Percentiles rank a stretch among this genome's conserved stretches.
phyloP scores from a whole-genome alignment of 2,888 invertebrate genomes.

The Automeris io region DNA sequence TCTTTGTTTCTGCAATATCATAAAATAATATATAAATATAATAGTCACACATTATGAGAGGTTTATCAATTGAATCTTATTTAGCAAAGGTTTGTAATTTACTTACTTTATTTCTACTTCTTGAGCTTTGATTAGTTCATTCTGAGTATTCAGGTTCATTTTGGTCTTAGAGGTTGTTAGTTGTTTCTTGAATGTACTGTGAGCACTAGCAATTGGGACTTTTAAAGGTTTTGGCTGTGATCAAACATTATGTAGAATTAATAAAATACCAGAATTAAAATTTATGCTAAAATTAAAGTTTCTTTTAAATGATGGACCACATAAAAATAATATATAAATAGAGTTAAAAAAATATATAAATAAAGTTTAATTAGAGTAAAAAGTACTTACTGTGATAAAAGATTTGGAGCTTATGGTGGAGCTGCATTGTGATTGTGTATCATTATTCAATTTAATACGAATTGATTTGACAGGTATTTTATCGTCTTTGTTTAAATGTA shows the following conservation, averaged over 20 bases:
- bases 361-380: too few relatives aligned
- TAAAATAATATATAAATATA: constrained; percentile 2
- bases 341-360: too few relatives aligned
- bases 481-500: constrained; percentile 11
- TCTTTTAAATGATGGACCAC: not conserved
- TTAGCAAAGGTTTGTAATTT: too few relatives aligned
- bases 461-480: constrained; percentile 21
- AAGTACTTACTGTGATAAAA: constrained; percentile 53
- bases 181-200: constrained; percentile 37
- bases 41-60: not conserved
- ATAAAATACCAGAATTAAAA: not conserved
- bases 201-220: constrained; percentile 24
- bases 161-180: constrained; percentile 20
- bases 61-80: too few relatives aligned
- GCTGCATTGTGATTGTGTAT: constrained; percentile 54
- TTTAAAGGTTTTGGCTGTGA: constrained; percentile 57
- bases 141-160: constrained; percentile 28
- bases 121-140: constrained; percentile 58
- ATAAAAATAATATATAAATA: too few relatives aligned
- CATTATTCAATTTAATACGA: constrained; percentile 28
- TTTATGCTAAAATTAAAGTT: not conserved
- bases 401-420: constrained; percentile 49
- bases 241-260: not conserved
- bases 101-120: constrained; percentile 65
- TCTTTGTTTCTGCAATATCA: constrained; percentile 57